A percentile compares a stretch with the other conserved stretches of the same genome.
Evolutionary conservation across 2,797 vertebrate genomes (phyloP).

Genomic region (Enteromius radiatus): DNA sequence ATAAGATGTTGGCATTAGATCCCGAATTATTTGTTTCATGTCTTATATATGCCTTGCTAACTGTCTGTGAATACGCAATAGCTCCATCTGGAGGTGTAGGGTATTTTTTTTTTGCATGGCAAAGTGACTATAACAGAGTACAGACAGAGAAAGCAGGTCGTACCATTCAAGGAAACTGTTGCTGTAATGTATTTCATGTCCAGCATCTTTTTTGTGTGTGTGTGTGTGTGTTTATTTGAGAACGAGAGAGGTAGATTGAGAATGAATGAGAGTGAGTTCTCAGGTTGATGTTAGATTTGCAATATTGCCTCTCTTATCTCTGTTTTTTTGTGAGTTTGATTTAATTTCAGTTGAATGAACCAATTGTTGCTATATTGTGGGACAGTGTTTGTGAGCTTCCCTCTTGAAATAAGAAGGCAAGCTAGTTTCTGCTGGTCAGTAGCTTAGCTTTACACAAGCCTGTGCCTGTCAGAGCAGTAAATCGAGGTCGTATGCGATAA

Average conservation of each 20-base stretch:
- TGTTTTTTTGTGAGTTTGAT: conserved; percentile 58
- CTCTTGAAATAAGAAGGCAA: conserved; percentile 62
- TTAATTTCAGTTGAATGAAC: conserved; percentile 64
- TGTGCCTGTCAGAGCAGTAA: conserved; percentile 67
- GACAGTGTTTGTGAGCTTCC: conserved; percentile 60
- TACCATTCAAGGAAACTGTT: conserved; percentile 9
- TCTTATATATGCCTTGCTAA: conserved; percentile 71
- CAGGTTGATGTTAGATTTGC: conserved; percentile 36
- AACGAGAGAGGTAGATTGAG: neutral
- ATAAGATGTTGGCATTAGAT: conserved; percentile 75
- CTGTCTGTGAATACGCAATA: conserved; percentile 61
- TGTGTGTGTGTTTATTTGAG: conserved; percentile 22
- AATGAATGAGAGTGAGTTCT: conserved; percentile 19
- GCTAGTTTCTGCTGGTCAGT: conserved; percentile 81
- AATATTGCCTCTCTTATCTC: conserved; percentile 44
- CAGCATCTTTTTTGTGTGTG: neutral
- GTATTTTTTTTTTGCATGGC: conserved; percentile 31
- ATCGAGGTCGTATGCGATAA: conserved; percentile 57
- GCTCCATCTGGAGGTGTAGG: conserved; percentile 23
- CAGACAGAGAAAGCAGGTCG: conserved; percentile 19
- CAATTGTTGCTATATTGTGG: conserved; percentile 68
- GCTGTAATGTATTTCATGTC: neutral
- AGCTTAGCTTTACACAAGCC: conserved; percentile 70
- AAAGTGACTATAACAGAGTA: neutral
- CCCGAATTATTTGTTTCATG: conserved; percentile 74